Conservation (phyloP, 30 jellyfish, hydroid and myxozoan species). For the Sanderia malayensis region DNA sequence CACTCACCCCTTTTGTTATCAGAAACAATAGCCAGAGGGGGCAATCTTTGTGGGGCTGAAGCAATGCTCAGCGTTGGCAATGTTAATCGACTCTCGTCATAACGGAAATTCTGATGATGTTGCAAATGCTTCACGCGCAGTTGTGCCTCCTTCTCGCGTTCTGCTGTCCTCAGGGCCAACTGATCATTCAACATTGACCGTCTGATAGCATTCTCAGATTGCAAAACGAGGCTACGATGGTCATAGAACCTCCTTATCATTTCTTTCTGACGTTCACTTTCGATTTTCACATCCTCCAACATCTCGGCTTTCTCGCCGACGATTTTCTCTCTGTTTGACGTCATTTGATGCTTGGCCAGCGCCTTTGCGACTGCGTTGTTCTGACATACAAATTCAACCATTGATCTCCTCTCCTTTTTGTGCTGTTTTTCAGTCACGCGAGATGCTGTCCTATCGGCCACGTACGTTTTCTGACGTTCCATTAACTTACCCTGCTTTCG, state of each 20-base stretch:
- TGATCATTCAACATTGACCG: constrained; percentile 41
- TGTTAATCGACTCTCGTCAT: too few relatives aligned
- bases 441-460: constrained; percentile 2
- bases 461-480: constrained; percentile 25
- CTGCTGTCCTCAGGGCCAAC: constrained; percentile 6
- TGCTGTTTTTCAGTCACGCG: neutral
- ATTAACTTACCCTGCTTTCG: neutral
- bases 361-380: constrained; percentile 54
- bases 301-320: constrained; percentile 14
- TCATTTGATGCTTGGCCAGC: constrained; percentile 34
- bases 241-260: constrained; percentile 27
- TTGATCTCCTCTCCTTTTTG: neutral
- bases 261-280: constrained; percentile 42
- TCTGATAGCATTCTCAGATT: constrained; percentile 44
- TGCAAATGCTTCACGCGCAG: constrained; percentile 21
- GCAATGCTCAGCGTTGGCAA: constrained; percentile 21
- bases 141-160: constrained; percentile 34
- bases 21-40: constrained; percentile 63
- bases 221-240: constrained; percentile 38
- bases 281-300: constrained; percentile 3
- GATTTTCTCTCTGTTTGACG: neutral
- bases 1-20: constrained; percentile 38
- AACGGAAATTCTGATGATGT: neutral
- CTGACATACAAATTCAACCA: constrained; percentile 49
- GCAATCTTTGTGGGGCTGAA: constrained; percentile 39